phyloP scores from a whole-genome alignment of 1,140 invertebrate species.

The Philotrypesis tridentata region DNA sequence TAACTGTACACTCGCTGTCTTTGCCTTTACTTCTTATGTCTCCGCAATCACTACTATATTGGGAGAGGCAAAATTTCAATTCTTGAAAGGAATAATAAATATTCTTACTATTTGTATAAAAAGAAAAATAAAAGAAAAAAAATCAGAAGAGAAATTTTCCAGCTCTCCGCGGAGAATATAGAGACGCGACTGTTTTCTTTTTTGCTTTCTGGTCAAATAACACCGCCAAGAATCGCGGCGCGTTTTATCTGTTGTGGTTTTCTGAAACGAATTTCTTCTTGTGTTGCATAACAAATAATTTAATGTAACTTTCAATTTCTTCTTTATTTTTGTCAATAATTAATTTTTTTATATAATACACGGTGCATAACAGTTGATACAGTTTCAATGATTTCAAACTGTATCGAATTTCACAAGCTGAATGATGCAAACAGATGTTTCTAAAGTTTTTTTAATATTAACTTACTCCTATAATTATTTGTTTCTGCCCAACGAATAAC shows the following conservation, averaged over 20 bases:
- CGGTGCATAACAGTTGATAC: conserved; percentile 69
- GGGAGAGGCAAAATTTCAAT: conserved; percentile 24
- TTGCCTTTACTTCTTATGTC: conserved; percentile 51
- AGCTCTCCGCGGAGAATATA: conserved; percentile 1
- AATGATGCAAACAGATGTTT: not conserved
- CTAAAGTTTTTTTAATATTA: not conserved
- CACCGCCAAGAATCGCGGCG: conserved; percentile 11
- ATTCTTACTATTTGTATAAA: not conserved
- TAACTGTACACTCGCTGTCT: conserved; percentile 66
- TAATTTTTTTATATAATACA: conserved; percentile 22
- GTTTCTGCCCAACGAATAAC: conserved; percentile 7
- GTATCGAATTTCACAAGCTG: conserved; percentile 58
- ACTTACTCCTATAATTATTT: not conserved
- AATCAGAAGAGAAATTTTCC: conserved; percentile 10
- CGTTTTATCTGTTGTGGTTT: not conserved
- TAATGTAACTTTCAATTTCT: not conserved
- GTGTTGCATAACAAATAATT: not conserved
- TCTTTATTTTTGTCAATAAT: not conserved
- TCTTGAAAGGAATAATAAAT: not conserved
- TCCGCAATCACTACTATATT: not conserved
- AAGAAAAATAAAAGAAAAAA: not conserved
- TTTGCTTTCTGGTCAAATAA: conserved; percentile 31
- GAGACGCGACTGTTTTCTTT: conserved; percentile 24
- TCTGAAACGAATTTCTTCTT: conserved; percentile 12
- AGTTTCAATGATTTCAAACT: conserved; percentile 72